These are phyloP conservation scores for Zophobas morio DNA, from an alignment of 1,140 invertebrate genomes.

Conservation along the genomic window DNA sequence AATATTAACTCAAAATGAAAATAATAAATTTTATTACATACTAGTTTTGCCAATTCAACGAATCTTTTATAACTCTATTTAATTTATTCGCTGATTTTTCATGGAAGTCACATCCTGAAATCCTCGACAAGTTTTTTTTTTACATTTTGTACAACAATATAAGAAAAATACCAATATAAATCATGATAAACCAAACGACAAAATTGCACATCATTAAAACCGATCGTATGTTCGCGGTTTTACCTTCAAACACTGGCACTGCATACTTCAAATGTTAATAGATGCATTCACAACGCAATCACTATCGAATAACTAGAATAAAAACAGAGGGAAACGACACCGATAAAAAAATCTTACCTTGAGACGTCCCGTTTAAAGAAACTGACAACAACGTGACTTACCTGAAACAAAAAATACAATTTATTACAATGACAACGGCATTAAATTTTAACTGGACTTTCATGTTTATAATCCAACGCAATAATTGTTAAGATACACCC, in stretches of 20 bases:
- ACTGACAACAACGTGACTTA: constrained; percentile 26
- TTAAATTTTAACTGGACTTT: constrained; percentile 14
- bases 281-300: constrained; percentile 21
- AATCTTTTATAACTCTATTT: too few species aligned
- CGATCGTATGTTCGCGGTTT: background rate
- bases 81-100: too few species aligned
- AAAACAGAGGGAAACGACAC: constrained; percentile 16
- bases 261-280: constrained; percentile 20
- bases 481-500: constrained; percentile 11
- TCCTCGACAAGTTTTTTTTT: background rate
- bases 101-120: background rate
- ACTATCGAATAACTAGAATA: constrained; percentile 27
- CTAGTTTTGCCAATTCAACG: too few species aligned
- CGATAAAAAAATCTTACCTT: constrained; percentile 26
- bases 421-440: constrained; percentile 31
- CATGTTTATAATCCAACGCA: background rate
- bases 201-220: background rate
- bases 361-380: constrained; percentile 33
- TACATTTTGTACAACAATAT: too few species aligned
- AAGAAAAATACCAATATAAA: too few species aligned
- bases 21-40: too few species aligned
- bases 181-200: too few species aligned
- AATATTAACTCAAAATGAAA: too few species aligned
- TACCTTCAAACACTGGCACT: background rate
- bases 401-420: constrained; percentile 30